Evolutionary conservation across 2,113 vertebrate genomes (phyloP), one percentile per base, ranked within the genome.

Genomic region (Gymnobelideus leadbeateri): DNA sequence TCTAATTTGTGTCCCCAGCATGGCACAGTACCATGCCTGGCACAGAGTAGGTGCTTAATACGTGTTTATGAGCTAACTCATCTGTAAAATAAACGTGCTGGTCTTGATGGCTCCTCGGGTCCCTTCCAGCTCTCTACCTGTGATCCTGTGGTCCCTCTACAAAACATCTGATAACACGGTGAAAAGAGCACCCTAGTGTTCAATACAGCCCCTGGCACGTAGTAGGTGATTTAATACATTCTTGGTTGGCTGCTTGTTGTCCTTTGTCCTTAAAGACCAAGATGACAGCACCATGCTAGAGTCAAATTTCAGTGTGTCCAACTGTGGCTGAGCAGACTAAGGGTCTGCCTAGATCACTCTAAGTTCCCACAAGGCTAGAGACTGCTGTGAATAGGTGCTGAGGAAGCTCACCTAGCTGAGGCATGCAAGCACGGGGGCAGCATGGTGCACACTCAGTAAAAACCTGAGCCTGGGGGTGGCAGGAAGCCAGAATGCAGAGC

Each of bases 161-260:
- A 12, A 57, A 10, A 57, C 8, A 57, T 9, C 55, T 28, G 25
- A 28, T 57, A 49, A 57, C 26, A 57, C 28, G 8, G 8, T 28
- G 46, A 94, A 90, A 77, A 91, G 54, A 91, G 49, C 57, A 93
- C 47, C 89, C 31, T 77, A 92, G 92, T 50, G 92, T 8, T 43
- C 91, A 55, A 8, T 61, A 91, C 89, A 96, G 24, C 50, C 31
- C 37, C 51, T 94, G 53, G 14, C 8, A 68, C 0, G 11, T 91
- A n/a, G 50, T 77, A 95, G 53, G 25, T 8, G 2, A 54, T 94
- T 53, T 55, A 93, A 94, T 95, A 93, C 94, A 91, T 91, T 24
- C 4, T 49, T 49, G 47, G 47, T 43, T 51, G n/a, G 49, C 23
- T 46, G 52, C 52, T 93, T 91, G 51, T 51, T 51, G 11, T 10